Base-by-base conservation (phyloP, 2,113 vertebrate species). In the Geothlypis trichas region DNA sequence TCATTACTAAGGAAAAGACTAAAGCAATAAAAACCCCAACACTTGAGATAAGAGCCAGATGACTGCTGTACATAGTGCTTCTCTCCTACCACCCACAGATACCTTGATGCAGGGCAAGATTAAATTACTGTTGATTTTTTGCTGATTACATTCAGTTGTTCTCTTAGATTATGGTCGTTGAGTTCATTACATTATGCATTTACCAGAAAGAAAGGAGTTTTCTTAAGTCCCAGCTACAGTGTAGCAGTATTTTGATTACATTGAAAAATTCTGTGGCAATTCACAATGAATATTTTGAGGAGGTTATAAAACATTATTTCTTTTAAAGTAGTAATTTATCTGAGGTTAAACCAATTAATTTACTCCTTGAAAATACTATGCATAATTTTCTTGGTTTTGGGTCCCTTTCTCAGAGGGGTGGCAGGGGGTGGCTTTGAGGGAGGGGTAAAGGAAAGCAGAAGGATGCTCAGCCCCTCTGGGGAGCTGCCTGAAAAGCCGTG, bases 51-150 rank as follows among this genome's bases (percentile, higher is more conserved):
- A 23, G 47, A 89, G 76, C 62, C 47, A 82, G 47, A 79, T 89
- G 85, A 74, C 51, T 75, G 58, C 46, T 59, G 14, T 44, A 87
- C 74, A 54, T 39, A 62, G 35, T 73, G 24, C 27, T 90, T 62
- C 54, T 74, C 21, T 67, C 27, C 33, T 87, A 19, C 74, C 54
- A 73, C 69, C 46, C 42, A 52, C 15, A 58, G 84, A 82, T 71
- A 58, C 57, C 41, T 73, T 92, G 86, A 76, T 80, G 78, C 47
- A 76, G 33, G 31, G 49, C 67, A 67, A 69, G 87, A 76, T 84
- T 85, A 88, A 94, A 95, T 95, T 90, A 57, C n/a, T 52, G 42
- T 81, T 89, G 73, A 63, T 95, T 81, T 92, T 72, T 72, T 83
- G n/a, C n/a, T 75, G 59, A 63, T 87, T 75, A 78, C 12, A 10